Conservation (phyloP, 37 sponge, comb jelly and placozoan species). For the Oopsacas minuta region DNA sequence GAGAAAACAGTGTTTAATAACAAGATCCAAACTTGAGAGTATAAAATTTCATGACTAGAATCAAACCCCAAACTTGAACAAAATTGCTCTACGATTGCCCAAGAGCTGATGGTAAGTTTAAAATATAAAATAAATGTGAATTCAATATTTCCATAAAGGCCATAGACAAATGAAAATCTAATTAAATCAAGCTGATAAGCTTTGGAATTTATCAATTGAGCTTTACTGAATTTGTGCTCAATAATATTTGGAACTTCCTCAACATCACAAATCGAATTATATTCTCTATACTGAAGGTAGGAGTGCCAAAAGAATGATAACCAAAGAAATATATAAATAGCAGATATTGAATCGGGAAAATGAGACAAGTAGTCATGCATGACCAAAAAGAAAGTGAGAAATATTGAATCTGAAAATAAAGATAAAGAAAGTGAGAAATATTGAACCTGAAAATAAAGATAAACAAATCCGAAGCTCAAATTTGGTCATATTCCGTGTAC, state of each 20-base stretch:
- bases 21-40: conserved; percentile 43
- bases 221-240: not conserved
- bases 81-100: conserved; percentile 42
- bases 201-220: not conserved
- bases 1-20: conserved; percentile 24
- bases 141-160: not conserved
- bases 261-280: not conserved
- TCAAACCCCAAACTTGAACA: conserved; percentile 33
- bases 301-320: not conserved
- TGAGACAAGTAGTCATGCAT: not conserved
- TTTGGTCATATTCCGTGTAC: no score
- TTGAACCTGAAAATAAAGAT: no score
- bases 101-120: conserved; percentile 32
- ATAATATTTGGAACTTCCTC: not conserved
- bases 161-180: not conserved
- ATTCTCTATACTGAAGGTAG: not conserved
- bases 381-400: no score
- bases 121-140: conserved; percentile 21
- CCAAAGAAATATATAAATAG: not conserved
- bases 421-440: no score
- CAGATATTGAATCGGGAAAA: not conserved
- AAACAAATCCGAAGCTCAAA: no score
- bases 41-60: conserved; percentile 47
- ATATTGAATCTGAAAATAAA: no score
- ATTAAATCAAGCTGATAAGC: not conserved